Conservation (phyloP, 2,797 vertebrate species). For the Spondyliosoma cantharus region DNA sequence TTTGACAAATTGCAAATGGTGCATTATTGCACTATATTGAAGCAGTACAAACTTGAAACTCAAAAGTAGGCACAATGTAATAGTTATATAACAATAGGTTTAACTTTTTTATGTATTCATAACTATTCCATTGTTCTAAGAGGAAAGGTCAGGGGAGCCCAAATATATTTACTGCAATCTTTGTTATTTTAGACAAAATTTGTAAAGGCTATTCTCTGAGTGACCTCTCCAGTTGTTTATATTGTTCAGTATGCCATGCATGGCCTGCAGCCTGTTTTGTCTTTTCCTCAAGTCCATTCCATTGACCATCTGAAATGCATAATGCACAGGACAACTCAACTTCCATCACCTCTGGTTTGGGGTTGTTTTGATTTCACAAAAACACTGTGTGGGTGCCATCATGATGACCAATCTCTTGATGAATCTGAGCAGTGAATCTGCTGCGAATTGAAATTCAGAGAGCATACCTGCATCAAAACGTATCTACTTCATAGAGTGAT, state of each 20-base stretch:
- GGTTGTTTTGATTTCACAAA: conserved; percentile 57
- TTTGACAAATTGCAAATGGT: neutral
- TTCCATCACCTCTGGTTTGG: conserved; percentile 52
- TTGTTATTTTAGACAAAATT: conserved; percentile 26
- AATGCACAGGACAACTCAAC: conserved; percentile 63
- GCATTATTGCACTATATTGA: neutral
- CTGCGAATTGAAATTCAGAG: conserved; percentile 63
- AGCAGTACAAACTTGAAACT: neutral
- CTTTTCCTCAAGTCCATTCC: conserved; percentile 44
- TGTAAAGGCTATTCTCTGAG: conserved; percentile 22
- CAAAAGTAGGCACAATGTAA: neutral
- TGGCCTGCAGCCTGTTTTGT: conserved; percentile 14
- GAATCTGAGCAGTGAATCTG: conserved; percentile 46
- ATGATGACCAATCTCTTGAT: conserved; percentile 44
- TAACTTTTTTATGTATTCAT: conserved; percentile 5
- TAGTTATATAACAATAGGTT: neutral
- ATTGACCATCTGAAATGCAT: conserved; percentile 64
- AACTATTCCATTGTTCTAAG: neutral
- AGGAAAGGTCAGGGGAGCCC: conserved; percentile 28
- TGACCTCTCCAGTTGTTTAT: conserved; percentile 44
- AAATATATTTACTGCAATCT: conserved; percentile 22
- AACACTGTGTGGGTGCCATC: conserved; percentile 28
- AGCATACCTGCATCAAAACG: conserved; percentile 40
- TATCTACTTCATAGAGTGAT: conserved; percentile 33
- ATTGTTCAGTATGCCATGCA: conserved; percentile 52